These are phyloP conservation scores for Discoglossus pictus DNA, from an alignment of 2,797 vertebrate genomes.

Conservation along the genomic window DNA sequence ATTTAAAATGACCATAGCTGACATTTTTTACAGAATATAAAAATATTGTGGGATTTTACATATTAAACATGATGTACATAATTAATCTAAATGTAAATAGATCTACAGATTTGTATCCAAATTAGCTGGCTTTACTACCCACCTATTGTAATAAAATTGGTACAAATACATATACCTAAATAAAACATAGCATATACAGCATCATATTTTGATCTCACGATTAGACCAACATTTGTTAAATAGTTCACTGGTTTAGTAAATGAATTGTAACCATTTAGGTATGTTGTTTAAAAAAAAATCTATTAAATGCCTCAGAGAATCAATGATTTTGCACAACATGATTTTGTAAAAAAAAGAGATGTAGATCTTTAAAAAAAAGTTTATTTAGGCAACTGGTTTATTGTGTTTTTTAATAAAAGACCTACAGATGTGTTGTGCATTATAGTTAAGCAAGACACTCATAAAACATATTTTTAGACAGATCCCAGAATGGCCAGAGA, in stretches of 20 bases:
- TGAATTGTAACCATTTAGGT: slow-evolving; percentile 71
- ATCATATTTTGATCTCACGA: slow-evolving; percentile 68
- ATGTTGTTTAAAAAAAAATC: slow-evolving; percentile 67
- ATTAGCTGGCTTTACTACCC: slow-evolving; percentile 71
- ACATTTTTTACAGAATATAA: slow-evolving; percentile 72
- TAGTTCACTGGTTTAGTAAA: slow-evolving; percentile 71
- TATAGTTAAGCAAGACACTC: slow-evolving; percentile 1
- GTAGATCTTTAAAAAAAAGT: slow-evolving; percentile 62
- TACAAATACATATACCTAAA: slow-evolving; percentile 69
- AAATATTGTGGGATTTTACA: slow-evolving; percentile 76
- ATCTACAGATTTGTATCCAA: slow-evolving; percentile 74
- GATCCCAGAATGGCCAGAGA: slow-evolving; percentile 1
- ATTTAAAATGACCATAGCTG: slow-evolving; percentile 70
- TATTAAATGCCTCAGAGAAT: slow-evolving; percentile 69
- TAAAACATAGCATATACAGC: slow-evolving; percentile 67
- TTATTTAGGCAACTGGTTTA: slow-evolving; percentile 59
- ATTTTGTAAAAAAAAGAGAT: slow-evolving; percentile 63
- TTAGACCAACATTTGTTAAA: slow-evolving; percentile 68
- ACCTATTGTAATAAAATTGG: slow-evolving; percentile 72
- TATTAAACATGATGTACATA: slow-evolving; percentile 71
- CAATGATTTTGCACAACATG: slow-evolving; percentile 68
- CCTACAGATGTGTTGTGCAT: slow-evolving; percentile 33
- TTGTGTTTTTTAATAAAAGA: slow-evolving; percentile 56
- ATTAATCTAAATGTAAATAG: slow-evolving; percentile 72
- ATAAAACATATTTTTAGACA: neutral